Conservation (phyloP, 2,888 invertebrate genomes). For the Platycnemis pennipes region DNA sequence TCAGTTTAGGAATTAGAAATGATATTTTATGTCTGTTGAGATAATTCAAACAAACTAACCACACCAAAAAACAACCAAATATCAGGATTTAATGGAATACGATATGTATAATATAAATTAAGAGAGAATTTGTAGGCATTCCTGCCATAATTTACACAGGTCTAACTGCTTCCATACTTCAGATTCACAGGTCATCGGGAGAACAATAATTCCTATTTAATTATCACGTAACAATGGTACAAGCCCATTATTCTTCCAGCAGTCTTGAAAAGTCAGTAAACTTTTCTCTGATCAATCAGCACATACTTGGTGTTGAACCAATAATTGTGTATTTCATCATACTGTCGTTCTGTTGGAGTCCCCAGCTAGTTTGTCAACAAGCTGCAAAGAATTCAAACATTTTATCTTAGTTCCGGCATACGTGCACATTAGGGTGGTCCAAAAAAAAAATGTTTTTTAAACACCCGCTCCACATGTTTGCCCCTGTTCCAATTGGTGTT, state of each 20-base stretch:
- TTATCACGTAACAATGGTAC: neutral
- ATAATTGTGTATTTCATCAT: conserved; percentile 79
- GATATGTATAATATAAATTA: neutral
- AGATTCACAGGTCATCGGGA: neutral
- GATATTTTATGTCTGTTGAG: neutral
- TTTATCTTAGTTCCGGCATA: no score
- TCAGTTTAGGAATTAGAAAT: neutral
- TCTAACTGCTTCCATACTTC: neutral
- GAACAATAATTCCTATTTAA: neutral
- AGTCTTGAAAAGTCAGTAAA: neutral
- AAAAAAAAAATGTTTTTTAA: no score
- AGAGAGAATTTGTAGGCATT: neutral
- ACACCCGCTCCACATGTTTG: no score
- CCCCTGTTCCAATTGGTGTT: no score
- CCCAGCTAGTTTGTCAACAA: conserved; percentile 90
- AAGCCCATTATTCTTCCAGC: conserved; percentile 20
- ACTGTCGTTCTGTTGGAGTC: conserved; percentile 92
- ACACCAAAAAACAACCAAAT: neutral
- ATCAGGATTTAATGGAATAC: neutral
- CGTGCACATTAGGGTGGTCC: no score
- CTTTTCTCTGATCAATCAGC: conserved; percentile 20
- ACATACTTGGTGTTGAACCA: neutral
- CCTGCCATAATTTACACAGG: neutral
- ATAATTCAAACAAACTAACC: neutral
- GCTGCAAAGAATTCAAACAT: conserved; percentile 81